Conservation (phyloP, 2,888 invertebrate genomes). For the Druceiella hillmani region DNA sequence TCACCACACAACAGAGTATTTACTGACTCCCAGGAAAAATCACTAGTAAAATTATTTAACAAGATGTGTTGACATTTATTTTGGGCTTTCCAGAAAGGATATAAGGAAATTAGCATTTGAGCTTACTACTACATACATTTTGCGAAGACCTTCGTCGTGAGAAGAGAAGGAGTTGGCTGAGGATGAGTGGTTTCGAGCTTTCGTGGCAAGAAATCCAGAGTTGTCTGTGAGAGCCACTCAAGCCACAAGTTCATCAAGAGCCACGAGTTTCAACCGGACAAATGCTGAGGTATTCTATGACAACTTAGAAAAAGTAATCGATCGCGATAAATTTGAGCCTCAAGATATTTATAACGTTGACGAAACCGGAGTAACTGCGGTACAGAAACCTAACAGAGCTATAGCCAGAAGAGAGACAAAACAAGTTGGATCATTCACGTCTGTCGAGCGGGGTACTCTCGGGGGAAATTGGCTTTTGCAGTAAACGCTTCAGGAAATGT, state of each 20-base stretch:
- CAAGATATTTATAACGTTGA: constrained; percentile 27
- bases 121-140: background rate
- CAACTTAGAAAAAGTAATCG: constrained; percentile 11
- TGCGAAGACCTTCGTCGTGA: background rate
- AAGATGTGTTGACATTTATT: background rate
- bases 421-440: too few relatives aligned
- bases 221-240: background rate
- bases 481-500: too few relatives aligned
- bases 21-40: too few relatives aligned
- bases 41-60: background rate
- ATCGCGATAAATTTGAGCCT: constrained; percentile 18
- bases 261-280: background rate
- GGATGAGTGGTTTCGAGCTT: background rate
- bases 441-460: too few relatives aligned
- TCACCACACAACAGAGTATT: too few relatives aligned
- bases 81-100: background rate
- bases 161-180: background rate
- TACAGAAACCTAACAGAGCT: too few relatives aligned
- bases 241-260: background rate
- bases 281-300: background rate
- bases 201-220: too few relatives aligned
- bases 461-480: too few relatives aligned
- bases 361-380: constrained; percentile 28
- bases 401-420: too few relatives aligned
- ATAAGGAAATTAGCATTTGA: background rate